These are phyloP conservation scores for Erinaceus europaeus DNA, from an alignment of 2,113 vertebrate genomes.

Conservation along the genomic window DNA sequence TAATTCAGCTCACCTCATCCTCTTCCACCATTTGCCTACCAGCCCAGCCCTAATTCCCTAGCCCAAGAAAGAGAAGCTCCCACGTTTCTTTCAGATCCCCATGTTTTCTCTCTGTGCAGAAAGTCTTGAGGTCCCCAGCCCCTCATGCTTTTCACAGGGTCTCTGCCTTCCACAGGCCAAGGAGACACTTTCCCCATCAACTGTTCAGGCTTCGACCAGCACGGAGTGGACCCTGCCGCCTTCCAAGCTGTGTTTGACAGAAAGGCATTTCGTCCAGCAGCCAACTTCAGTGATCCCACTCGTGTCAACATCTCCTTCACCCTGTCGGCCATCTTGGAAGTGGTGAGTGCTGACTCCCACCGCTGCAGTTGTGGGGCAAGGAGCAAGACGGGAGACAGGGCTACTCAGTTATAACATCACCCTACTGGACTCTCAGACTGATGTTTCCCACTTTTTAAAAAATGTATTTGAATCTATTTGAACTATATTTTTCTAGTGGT, in stretches of 20 bases:
- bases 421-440: not conserved
- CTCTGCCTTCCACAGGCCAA: not conserved
- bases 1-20: not conserved
- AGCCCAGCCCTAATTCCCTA: not conserved
- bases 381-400: no score
- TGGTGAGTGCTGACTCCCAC: constrained; percentile 81
- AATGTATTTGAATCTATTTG: not conserved
- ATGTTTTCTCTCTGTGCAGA: not conserved
- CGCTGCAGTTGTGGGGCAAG: no score
- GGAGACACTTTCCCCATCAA: not conserved
- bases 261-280: constrained; percentile 82
- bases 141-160: not conserved
- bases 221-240: constrained; percentile 79
- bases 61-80: not conserved
- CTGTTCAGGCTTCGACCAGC: constrained; percentile 32
- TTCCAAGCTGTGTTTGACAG: constrained; percentile 83
- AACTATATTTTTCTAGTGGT: not conserved
- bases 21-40: constrained; percentile 23
- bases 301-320: constrained; percentile 88
- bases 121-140: not conserved
- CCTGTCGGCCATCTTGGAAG: constrained; percentile 85
- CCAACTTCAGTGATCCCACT: constrained; percentile 85
- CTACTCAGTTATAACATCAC: not conserved
- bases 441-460: not conserved
- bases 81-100: not conserved